Evolutionary conservation across 2,888 invertebrate genomes (phyloP), one percentile per base, ranked within the genome.

Genomic region (Cephus rjabovi): DNA sequence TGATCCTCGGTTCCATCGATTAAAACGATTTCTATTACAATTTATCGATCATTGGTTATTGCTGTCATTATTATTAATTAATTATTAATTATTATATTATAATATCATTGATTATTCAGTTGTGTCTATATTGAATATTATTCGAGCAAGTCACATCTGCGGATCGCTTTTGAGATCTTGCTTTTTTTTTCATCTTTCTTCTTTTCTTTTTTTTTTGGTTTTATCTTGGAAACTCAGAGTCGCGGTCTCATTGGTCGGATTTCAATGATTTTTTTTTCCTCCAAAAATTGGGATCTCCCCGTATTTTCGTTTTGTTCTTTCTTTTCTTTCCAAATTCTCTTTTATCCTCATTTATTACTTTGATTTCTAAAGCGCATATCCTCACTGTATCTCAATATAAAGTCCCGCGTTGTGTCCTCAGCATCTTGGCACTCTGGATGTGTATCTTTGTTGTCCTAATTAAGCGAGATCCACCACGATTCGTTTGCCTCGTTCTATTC

Each of bases 21-120:
- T 85, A 82, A 86, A 83, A 80, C 79, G 77, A 83, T 85, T 86
- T 86, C 82, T 85, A 84, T 85, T 83, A 83, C 81, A 81, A 85
- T 81, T 84, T 81, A 81, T 56, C 79, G 79, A 84, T 82, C 81
- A 81, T 84, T 85, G 81, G 83, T 86, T 82, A 85, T 85, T 86
- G 83, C 81, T 83, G 77, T 82, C 79, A 71, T 78, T 78, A 79
- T 69, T 77, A 77, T 75, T 79, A 75, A 81, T 82, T 31, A 70
- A 73, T 68, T 71, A 71, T 71, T 71, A 71, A 71, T 71, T 71
- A 71, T 71, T 71, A 71, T 71, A 33, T 34, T 71, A 71, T 30
- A 30, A 15, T 71, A 71, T 71, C 15, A 34, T 71, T 31, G 12
- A 71, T 31, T 71, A 71, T 71, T 34, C 6, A 31, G 71, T 71